Base-by-base conservation (phyloP, 2,113 vertebrate genomes). In the Desmodus rotundus region DNA sequence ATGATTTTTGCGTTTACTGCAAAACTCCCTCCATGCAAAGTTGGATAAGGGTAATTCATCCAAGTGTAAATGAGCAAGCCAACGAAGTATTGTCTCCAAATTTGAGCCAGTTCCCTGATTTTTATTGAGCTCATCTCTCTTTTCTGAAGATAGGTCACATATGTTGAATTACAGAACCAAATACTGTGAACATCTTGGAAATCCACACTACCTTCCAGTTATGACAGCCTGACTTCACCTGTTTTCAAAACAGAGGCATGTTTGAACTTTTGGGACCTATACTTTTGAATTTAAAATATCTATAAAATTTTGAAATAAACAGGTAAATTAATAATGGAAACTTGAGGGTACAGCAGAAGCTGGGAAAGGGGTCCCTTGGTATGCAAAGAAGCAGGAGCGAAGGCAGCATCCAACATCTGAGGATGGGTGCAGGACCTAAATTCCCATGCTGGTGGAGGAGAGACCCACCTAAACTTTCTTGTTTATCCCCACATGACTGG, bases 11-110 rank as follows among this genome's bases (percentile, higher is more conserved):
- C 94, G 86, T 80, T 93, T 50, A 61, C 58, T 94, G 68, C 33
- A 67, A 92, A 92, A 90, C 45, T 87, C 74, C 95, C 92, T 93
- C 81, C 63, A 72, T 58, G 96, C 89, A 70, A 94, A 96, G 45
- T 26, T 89, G 96, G 52, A 63, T 68, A 54, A 94, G 84, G 52
- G 72, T 90, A 89, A 93, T 80, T 96, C 70, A 92, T 28, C 41
- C 54, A 12, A 52, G 93, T 93, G 28, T 81, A 85, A 98, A 88
- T 70, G 67, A 86, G 72, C 20, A 96, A 81, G 38, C 38, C 70
- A 68, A 43, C n/a, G 68, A 92, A 84, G n/a, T 61, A 67, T 9
- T 38, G 52, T 84, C 54, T 88, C 86, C 89, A 63, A 82, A 87
- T 91, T 45, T 87, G 81, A 93, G 58, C 43, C 67, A 56, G 38